Conservation (phyloP, 1,140 invertebrate species). For the Cherax destructor region DNA sequence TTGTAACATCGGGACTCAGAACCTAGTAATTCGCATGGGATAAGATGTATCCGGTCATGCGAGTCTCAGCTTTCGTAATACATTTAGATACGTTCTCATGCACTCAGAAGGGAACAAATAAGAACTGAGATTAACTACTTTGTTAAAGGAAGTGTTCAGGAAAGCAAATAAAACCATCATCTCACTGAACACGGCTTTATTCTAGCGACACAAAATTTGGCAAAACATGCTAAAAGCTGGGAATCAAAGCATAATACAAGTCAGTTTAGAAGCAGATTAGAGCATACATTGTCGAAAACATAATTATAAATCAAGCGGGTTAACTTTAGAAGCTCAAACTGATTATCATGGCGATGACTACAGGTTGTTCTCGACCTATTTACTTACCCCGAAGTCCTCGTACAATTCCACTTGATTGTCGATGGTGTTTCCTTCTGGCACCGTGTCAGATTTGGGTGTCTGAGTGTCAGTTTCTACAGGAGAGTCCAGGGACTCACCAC, state of each 20-base stretch:
- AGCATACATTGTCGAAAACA: background rate
- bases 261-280: background rate
- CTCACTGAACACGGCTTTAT: background rate
- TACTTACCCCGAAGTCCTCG: background rate
- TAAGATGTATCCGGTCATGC: too few relatives aligned
- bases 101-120: too few relatives aligned
- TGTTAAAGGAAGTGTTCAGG: background rate
- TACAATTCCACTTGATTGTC: background rate
- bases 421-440: background rate
- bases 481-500: background rate
- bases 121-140: background rate
- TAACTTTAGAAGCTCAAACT: background rate
- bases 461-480: background rate
- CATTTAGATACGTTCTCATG: too few relatives aligned
- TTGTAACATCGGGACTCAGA: background rate
- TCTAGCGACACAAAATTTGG: background rate
- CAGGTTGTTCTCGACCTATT: background rate
- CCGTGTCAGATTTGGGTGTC: background rate
- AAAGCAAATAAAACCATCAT: background rate
- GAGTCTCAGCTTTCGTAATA: too few relatives aligned
- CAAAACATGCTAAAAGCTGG: background rate
- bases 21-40: too few relatives aligned
- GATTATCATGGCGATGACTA: background rate
- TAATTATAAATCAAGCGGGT: background rate
- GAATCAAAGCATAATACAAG: background rate